Percentiles rank a stretch among this genome's conserved stretches.
Conservation (phyloP, 1,140 invertebrate species). For the Doryteuthis pealeii region DNA sequence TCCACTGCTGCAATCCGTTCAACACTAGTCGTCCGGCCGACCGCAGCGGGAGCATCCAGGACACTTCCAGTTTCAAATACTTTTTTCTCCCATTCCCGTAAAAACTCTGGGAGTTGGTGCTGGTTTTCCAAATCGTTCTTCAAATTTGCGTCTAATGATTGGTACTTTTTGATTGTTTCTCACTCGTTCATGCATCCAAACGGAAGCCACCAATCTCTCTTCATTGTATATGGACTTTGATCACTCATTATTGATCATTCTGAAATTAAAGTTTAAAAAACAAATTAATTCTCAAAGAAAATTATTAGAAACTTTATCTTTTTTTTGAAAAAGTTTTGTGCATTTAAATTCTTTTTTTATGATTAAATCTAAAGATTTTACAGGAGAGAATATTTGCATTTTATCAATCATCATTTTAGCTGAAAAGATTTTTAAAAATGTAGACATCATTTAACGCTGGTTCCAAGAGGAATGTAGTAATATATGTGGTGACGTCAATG, state of each 20-base stretch:
- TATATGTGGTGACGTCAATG: no score
- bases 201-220: neutral
- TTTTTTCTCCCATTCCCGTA: slow-evolving; percentile 4
- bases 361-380: no score
- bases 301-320: no score
- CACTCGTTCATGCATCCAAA: neutral
- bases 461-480: no score
- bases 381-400: no score
- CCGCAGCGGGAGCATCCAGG: neutral
- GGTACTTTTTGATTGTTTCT: neutral
- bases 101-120: neutral
- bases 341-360: no score
- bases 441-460: no score
- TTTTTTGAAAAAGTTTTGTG: no score
- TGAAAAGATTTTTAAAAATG: no score
- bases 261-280: no score
- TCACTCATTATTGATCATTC: slow-evolving; percentile 2
- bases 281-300: no score
- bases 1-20: neutral
- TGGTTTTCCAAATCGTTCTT: slow-evolving; percentile 2
- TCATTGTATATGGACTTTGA: slow-evolving; percentile 5
- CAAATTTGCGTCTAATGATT: neutral
- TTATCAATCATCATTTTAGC: no score
- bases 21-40: neutral
- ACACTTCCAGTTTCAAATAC: slow-evolving; percentile 2